Evolutionary conservation across 2,888 invertebrate species (phyloP).

Genomic region (Keiferia lycopersicella): DNA sequence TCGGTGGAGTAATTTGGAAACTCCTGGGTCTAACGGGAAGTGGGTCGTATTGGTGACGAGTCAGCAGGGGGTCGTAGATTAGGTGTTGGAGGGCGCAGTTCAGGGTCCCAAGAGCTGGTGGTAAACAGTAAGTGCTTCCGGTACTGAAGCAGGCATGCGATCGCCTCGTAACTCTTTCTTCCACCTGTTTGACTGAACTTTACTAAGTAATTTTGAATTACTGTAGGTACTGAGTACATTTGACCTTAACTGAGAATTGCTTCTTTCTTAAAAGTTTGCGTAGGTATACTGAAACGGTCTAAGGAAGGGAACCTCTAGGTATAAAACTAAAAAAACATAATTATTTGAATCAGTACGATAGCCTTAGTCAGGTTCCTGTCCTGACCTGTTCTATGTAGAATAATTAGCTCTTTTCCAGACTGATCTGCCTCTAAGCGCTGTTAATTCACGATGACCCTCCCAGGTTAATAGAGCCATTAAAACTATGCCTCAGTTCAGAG

Average conservation of each 20-base stretch:
- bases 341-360: no score
- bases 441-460: background rate
- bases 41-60: no score
- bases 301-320: no score
- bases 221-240: no score
- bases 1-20: no score
- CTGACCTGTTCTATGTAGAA: background rate
- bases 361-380: background rate
- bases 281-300: no score
- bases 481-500: background rate
- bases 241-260: no score
- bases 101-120: slow-evolving; percentile 42
- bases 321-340: no score
- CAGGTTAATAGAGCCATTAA: slow-evolving; percentile 17
- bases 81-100: slow-evolving; percentile 37
- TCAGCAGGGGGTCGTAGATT: slow-evolving; percentile 30
- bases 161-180: slow-evolving; percentile 68
- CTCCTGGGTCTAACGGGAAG: no score
- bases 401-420: background rate
- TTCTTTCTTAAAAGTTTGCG: no score
- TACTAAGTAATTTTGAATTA: no score
- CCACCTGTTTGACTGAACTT: slow-evolving; percentile 24
- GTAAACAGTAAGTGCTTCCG: slow-evolving; percentile 53
- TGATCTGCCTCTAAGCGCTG: background rate
- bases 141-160: slow-evolving; percentile 65